These are phyloP conservation scores for Nasonia longicornis DNA, from an alignment of 1,140 invertebrate species.

Conservation along the genomic window DNA sequence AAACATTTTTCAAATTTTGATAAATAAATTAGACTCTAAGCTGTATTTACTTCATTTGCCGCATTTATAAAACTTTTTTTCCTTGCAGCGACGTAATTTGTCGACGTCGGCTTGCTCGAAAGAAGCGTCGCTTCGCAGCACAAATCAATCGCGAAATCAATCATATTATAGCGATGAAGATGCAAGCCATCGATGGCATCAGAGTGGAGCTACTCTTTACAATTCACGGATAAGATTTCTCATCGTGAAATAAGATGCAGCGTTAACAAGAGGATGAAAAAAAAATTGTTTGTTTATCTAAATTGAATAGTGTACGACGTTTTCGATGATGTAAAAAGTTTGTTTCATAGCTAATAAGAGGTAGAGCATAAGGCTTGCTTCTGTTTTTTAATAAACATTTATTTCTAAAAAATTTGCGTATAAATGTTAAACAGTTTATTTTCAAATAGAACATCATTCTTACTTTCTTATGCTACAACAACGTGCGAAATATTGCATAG, in stretches of 20 bases:
- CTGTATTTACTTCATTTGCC: not conserved
- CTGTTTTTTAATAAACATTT: not conserved
- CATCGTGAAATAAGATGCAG: not conserved
- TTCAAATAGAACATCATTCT: constrained; percentile 12
- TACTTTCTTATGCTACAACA: not conserved
- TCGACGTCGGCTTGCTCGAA: constrained; percentile 55
- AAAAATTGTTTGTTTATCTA: not conserved
- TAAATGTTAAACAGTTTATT: not conserved
- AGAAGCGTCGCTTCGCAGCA: constrained; percentile 53
- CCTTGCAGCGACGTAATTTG: constrained; percentile 57
- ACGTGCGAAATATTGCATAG: not conserved
- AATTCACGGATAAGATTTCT: not conserved
- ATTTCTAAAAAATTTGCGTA: constrained; percentile 13
- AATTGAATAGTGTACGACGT: no score
- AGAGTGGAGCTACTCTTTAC: constrained; percentile 54
- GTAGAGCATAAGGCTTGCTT: not conserved
- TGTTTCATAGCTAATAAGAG: not conserved
- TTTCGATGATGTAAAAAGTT: no score
- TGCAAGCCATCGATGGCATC: constrained; percentile 59
- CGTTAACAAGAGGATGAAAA: not conserved
- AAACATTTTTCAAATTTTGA: not conserved
- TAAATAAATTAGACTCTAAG: not conserved
- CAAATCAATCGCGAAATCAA: constrained; percentile 61
- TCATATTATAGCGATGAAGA: constrained; percentile 61
- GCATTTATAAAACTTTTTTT: constrained; percentile 32